Conservation (phyloP, 2,888 invertebrate species). For the Phortica magna region DNA sequence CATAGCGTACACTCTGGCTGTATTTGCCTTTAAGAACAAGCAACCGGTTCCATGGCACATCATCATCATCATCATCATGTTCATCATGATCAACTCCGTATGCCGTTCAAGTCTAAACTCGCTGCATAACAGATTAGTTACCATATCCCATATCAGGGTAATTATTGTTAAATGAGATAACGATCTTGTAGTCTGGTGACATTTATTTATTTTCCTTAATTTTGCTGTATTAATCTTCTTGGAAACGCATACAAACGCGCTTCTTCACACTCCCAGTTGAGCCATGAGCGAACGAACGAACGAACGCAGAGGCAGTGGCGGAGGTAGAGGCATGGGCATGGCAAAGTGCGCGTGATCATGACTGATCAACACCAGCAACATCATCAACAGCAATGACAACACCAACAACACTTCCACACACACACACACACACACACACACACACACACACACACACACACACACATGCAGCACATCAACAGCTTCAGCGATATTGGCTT, state of each 20-base stretch:
- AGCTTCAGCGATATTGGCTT: slow-evolving; percentile 3
- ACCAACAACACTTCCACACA: slow-evolving; percentile 23
- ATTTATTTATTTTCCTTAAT: slow-evolving; percentile 79
- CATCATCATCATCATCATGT: slow-evolving; percentile 14
- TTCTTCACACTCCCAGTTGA: slow-evolving; percentile 13
- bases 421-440: too few species aligned
- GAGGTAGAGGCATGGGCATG: slow-evolving; percentile 29
- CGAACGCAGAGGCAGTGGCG: slow-evolving; percentile 52
- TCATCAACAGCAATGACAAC: slow-evolving; percentile 46
- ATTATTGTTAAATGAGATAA: slow-evolving; percentile 79
- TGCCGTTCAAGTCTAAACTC: slow-evolving; percentile 18
- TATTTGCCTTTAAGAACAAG: slow-evolving; percentile 40
- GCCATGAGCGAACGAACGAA: slow-evolving; percentile 23
- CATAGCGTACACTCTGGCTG: slow-evolving; percentile 64
- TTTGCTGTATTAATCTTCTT: slow-evolving; percentile 78
- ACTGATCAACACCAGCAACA: slow-evolving; percentile 51
- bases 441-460: background rate
- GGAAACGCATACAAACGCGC: slow-evolving; percentile 64
- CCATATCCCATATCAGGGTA: slow-evolving; percentile 79
- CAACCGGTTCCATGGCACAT: slow-evolving; percentile 26
- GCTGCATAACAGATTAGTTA: slow-evolving; percentile 75
- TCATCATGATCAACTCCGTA: slow-evolving; percentile 11
- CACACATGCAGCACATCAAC: slow-evolving; percentile 11
- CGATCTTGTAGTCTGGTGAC: slow-evolving; percentile 78
- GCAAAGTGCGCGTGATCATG: slow-evolving; percentile 48